A percentile compares a stretch with the other conserved stretches of the same genome.
Evolutionary conservation across 2,797 vertebrate species (phyloP).

Genomic region (Myiotriccus ornatus): DNA sequence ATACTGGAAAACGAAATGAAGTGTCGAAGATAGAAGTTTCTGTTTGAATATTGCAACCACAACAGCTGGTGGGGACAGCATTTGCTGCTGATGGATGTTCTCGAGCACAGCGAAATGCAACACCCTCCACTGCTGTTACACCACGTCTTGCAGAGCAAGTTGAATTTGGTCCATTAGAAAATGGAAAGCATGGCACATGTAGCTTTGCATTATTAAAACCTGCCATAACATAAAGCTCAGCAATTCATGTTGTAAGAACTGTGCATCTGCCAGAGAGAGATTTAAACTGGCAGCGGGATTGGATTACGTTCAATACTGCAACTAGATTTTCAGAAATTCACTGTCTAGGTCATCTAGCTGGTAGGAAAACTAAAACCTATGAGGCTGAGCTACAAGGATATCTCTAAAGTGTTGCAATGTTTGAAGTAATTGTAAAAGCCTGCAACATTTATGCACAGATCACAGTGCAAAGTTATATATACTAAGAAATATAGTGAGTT

Average conservation of each 20-base stretch:
- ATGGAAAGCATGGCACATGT: neutral
- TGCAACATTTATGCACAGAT: neutral
- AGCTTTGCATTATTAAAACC: neutral
- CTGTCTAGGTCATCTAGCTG: neutral
- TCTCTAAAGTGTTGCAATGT: neutral
- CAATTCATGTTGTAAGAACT: neutral
- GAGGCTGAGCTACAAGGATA: neutral
- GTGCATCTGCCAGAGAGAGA: neutral
- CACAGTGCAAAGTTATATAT: neutral
- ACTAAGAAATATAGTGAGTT: neutral
- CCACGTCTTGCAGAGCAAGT: neutral
- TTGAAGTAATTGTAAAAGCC: neutral
- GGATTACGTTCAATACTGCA: neutral
- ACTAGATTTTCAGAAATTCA: neutral
- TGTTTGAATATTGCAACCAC: neutral
- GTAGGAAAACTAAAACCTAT: neutral
- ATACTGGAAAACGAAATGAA: neutral
- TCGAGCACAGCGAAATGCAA: neutral
- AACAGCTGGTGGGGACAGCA: neutral
- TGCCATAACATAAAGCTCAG: neutral
- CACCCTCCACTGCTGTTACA: neutral
- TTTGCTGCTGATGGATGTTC: neutral
- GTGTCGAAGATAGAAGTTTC: neutral
- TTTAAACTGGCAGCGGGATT: slow-evolving; percentile 22
- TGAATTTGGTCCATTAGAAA: neutral